Conservation (phyloP, 2,797 vertebrate species). For the Danio albolineatus region DNA sequence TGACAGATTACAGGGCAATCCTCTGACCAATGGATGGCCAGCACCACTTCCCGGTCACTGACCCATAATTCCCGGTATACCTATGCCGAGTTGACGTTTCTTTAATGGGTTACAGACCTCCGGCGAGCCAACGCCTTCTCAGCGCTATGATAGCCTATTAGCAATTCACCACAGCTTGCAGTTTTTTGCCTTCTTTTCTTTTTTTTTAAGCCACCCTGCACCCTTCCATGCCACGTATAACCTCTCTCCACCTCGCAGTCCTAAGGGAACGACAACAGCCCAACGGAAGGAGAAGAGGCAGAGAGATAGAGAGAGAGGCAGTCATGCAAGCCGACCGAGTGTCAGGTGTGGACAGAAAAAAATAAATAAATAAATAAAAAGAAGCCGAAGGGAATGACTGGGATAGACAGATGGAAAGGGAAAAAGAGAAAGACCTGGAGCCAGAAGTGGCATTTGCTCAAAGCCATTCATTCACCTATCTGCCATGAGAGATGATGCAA, state of each 20-base stretch:
- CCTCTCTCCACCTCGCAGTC: conserved; percentile 39
- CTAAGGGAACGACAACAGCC: conserved; percentile 58
- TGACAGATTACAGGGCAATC: conserved; percentile 81
- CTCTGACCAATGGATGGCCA: conserved; percentile 78
- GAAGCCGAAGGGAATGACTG: conserved; percentile 46
- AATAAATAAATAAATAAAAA: background rate
- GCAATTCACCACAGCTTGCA: conserved; percentile 81
- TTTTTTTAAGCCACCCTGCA: conserved; percentile 36
- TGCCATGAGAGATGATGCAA: conserved; percentile 50
- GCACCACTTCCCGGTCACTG: conserved; percentile 76
- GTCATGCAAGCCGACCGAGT: conserved; percentile 60
- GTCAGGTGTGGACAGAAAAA: conserved; percentile 59
- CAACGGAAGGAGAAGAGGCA: conserved; percentile 49
- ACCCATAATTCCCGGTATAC: conserved; percentile 84
- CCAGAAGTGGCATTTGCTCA: conserved; percentile 49
- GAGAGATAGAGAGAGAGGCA: conserved; percentile 54
- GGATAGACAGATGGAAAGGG: conserved; percentile 42
- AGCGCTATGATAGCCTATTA: conserved; percentile 83
- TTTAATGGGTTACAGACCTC: conserved; percentile 83
- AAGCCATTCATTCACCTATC: conserved; percentile 50
- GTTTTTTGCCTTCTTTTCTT: conserved; percentile 66
- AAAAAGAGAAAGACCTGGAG: conserved; percentile 23
- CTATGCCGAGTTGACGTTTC: conserved; percentile 82
- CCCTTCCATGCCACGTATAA: conserved; percentile 54
- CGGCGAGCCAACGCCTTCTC: conserved; percentile 74